phyloP scores from a whole-genome alignment of 2,797 vertebrate genomes.

The Carapus acus region DNA sequence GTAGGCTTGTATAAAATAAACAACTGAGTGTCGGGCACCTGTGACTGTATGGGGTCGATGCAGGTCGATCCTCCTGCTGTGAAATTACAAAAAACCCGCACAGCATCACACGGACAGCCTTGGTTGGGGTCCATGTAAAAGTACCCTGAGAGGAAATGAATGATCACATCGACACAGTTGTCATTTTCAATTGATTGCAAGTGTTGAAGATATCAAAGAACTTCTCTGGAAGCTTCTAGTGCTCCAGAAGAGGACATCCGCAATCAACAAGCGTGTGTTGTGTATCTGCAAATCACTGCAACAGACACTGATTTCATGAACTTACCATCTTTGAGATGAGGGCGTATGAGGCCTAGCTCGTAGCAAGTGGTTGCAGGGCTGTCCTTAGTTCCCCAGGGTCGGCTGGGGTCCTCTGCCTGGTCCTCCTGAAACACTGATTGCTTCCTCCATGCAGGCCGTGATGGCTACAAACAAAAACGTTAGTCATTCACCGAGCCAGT shows the following conservation, averaged over 20 bases:
- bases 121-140: slow-evolving; percentile 79
- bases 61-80: slow-evolving; percentile 75
- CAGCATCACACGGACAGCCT: slow-evolving; percentile 69
- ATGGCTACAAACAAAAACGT: slow-evolving; percentile 25
- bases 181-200: too few relatives aligned
- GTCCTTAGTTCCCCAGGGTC: slow-evolving; percentile 62
- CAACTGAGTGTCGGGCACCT: slow-evolving; percentile 57
- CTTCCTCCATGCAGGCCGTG: slow-evolving; percentile 20
- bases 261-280: background rate
- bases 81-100: slow-evolving; percentile 76
- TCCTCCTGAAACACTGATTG: slow-evolving; percentile 21
- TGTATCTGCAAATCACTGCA: background rate
- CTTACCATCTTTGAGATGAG: slow-evolving; percentile 67
- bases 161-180: background rate
- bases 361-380: slow-evolving; percentile 70
- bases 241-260: too few relatives aligned
- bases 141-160: slow-evolving; percentile 61
- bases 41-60: slow-evolving; percentile 57
- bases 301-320: background rate
- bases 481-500: background rate
- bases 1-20: too few relatives aligned
- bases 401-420: slow-evolving; percentile 38
- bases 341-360: slow-evolving; percentile 63
- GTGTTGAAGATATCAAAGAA: too few relatives aligned
- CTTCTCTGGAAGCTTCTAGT: too few relatives aligned